Conservation (phyloP, 2,797 vertebrate species). For the Lacerta agilis region DNA sequence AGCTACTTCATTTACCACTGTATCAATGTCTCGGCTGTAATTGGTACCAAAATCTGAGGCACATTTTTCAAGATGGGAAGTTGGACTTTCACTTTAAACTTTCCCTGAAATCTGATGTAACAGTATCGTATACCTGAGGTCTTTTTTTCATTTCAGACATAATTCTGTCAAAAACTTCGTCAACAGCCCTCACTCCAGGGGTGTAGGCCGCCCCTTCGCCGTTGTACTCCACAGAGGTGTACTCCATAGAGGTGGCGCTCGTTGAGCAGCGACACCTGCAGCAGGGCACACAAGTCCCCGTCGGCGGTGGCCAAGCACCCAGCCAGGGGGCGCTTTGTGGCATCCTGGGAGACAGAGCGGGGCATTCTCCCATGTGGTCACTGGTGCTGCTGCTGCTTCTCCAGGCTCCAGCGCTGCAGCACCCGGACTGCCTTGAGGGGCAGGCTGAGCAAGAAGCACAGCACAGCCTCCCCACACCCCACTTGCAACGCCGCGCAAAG, state of each 20-base stretch:
- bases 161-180: slow-evolving; percentile 74
- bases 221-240: slow-evolving; percentile 91
- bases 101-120: too few species aligned
- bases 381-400: slow-evolving; percentile 78
- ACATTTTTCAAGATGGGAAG: too few species aligned
- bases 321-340: slow-evolving; percentile 73
- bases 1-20: too few species aligned
- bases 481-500: slow-evolving; percentile 67
- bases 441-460: slow-evolving; percentile 84
- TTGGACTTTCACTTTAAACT: too few species aligned
- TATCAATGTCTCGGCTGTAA: too few species aligned
- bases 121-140: too few species aligned
- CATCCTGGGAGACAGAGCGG: neutral
- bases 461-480: slow-evolving; percentile 56
- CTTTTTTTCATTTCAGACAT: too few species aligned
- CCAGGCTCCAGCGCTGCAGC: slow-evolving; percentile 81
- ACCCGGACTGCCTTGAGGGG: slow-evolving; percentile 80
- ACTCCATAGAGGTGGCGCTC: slow-evolving; percentile 90
- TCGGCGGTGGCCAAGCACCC: slow-evolving; percentile 76
- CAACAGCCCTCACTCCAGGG: slow-evolving; percentile 71
- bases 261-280: slow-evolving; percentile 89
- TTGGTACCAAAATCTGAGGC: too few species aligned
- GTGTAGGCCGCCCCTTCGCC: neutral
- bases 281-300: slow-evolving; percentile 84
- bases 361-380: slow-evolving; percentile 50